Evolutionary conservation across 2,888 invertebrate genomes (phyloP), one percentile per base, ranked within the genome.

Genomic region (Gnatocerus cornutus): DNA sequence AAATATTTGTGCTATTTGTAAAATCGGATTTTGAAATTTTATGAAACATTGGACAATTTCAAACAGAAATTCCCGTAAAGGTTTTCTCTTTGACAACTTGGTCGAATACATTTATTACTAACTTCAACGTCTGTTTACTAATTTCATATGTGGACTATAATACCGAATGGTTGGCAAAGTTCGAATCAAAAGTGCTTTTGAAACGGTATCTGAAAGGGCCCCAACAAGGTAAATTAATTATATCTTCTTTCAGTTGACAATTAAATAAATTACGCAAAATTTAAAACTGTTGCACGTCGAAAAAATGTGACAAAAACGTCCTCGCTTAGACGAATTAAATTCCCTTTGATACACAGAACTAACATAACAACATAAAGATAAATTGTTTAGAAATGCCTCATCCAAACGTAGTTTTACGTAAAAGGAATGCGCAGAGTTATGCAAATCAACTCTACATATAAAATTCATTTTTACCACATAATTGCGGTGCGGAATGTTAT

Each of bases 381-480:
- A 50, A 61, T 61, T 37, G 61, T 61, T 61, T 61, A 61, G 50
- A 37, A 43, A 46, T 14, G 29, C 13, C 27, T 14, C 33, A 30
- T 21, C 12, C 43, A 27, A 41, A 63, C 21, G 53, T 53, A 52
- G 39, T 63, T 63, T 63, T 62, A 48, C 48, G 52, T 62, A 53
- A 27, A 52, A 52, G 30, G 43, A 63, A 43, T 43, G 41, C 43
- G 14, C 16, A 8, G n/a, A 63, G 53, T 63, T 63, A 53, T 63
- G 63, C 21, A 62, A 62, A 62, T 50, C 13, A 39, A 16, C 30
- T n/a, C 39, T 37, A 50, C 50, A 50, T 41, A 62, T 50, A 21
- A 62, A 62, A 62, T 62, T 50, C 16, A 62, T 62, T 62, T 62
- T 50, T 50, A 50, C 33, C 59, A 16, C 39, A 50, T 62, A 62